Conservation (phyloP, 1,140 invertebrate genomes). For the Lepidostoma basale region DNA sequence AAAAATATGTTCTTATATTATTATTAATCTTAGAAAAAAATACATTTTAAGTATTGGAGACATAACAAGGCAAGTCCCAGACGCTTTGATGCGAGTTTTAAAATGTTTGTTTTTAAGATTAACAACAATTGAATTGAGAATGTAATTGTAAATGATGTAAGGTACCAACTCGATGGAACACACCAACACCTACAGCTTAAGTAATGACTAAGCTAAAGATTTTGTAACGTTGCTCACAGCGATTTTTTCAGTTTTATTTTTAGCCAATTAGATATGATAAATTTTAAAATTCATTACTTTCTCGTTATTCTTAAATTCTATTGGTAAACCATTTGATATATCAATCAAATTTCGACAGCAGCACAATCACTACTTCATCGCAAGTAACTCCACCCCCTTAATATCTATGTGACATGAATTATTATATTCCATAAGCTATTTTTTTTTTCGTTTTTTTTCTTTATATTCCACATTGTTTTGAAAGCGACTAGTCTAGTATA, state of each 20-base stretch:
- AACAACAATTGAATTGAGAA: too few relatives aligned
- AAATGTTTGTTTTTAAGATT: too few relatives aligned
- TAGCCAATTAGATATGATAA: background rate
- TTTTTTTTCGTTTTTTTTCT: conserved; percentile 16
- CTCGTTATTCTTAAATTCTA: background rate
- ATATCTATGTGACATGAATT: conserved; percentile 20
- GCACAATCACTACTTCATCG: background rate
- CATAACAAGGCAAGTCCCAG: too few relatives aligned
- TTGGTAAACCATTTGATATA: background rate
- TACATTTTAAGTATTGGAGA: too few relatives aligned
- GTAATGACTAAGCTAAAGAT: too few relatives aligned
- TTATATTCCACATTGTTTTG: conserved; percentile 31
- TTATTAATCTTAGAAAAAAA: too few relatives aligned
- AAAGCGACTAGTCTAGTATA: conserved; percentile 46
- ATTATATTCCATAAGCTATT: conserved; percentile 28
- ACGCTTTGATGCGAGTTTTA: too few relatives aligned
- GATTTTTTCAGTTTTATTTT: background rate
- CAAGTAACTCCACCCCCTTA: conserved; percentile 12
- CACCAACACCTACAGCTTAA: too few relatives aligned
- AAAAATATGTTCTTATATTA: too few relatives aligned
- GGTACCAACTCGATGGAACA: too few relatives aligned
- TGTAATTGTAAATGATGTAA: too few relatives aligned
- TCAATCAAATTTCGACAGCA: background rate
- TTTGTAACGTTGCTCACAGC: background rate
- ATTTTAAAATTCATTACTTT: background rate